Evolutionary conservation across 2,113 vertebrate genomes (phyloP).

Genomic region (Machaerirhynchus nigripectus): DNA sequence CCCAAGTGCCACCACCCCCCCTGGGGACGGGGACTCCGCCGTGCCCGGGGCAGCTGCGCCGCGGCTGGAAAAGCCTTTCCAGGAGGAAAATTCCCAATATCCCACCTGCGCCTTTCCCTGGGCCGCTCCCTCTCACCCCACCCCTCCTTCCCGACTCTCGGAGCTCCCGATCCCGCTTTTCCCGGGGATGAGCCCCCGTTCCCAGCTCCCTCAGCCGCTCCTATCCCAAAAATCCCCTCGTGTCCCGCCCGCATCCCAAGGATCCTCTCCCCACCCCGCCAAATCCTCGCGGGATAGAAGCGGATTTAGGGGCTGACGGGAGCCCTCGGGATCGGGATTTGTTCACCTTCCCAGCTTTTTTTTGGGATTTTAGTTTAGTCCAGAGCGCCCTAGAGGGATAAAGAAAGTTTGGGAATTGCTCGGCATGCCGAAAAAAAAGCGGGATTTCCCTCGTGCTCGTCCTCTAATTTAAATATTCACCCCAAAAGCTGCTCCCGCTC

Average conservation of each 20-base stretch:
- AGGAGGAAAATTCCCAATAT: too few relatives aligned
- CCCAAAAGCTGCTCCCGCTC: neutral
- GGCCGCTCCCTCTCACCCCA: neutral
- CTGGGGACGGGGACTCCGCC: too few relatives aligned
- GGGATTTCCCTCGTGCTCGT: neutral
- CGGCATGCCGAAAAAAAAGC: neutral
- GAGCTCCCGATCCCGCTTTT: neutral
- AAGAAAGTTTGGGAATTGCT: neutral
- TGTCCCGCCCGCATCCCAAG: neutral
- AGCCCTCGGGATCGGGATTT: neutral
- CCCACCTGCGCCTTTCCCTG: neutral
- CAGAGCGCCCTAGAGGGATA: neutral
- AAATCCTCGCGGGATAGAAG: neutral
- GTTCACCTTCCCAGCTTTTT: neutral
- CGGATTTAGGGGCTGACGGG: neutral
- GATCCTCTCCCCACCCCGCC: too few relatives aligned
- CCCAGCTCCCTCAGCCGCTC: neutral
- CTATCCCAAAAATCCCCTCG: neutral
- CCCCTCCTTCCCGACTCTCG: neutral
- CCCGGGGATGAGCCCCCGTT: neutral
- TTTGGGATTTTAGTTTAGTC: neutral
- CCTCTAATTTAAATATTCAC: neutral
- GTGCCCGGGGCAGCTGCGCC: too few relatives aligned
- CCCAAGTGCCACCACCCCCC: too few relatives aligned
- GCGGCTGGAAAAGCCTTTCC: too few relatives aligned